These are phyloP conservation scores for Maniola hyperantus DNA, from an alignment of 2,888 invertebrate species.

Conservation along the genomic window DNA sequence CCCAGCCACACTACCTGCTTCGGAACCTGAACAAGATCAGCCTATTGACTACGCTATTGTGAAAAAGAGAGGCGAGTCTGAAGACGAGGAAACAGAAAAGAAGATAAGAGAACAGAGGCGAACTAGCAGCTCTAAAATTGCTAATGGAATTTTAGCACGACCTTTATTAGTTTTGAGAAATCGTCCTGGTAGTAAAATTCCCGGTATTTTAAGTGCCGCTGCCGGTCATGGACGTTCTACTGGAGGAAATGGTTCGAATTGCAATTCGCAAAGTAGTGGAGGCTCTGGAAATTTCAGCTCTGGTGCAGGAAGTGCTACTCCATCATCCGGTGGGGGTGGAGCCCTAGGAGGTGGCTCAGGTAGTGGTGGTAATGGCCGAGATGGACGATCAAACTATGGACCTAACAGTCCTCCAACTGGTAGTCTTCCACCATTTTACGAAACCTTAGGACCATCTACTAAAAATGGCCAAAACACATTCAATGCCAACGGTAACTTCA, in stretches of 20 bases:
- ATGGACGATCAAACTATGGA: constrained; percentile 92
- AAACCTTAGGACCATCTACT: constrained; percentile 85
- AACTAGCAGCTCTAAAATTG: constrained; percentile 86
- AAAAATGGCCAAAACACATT: constrained; percentile 90
- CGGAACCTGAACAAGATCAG: constrained; percentile 90
- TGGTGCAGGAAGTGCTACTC: constrained; percentile 80
- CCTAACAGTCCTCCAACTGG: constrained; percentile 94
- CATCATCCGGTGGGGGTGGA: constrained; percentile 83
- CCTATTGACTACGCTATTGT: constrained; percentile 95
- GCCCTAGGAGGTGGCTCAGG: constrained; percentile 87
- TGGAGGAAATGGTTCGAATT: constrained; percentile 80
- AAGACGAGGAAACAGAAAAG: constrained; percentile 87
- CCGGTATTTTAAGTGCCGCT: constrained; percentile 87
- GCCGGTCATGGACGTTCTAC: constrained; percentile 91
- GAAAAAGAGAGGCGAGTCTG: constrained; percentile 87
- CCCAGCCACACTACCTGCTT: constrained; percentile 73
- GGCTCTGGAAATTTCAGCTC: constrained; percentile 80
- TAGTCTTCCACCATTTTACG: constrained; percentile 94
- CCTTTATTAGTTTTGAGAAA: constrained; percentile 82
- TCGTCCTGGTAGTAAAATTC: constrained; percentile 81
- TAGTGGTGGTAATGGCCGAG: constrained; percentile 90
- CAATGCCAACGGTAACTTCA: constrained; percentile 85
- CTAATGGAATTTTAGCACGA: constrained; percentile 78
- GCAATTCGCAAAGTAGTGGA: constrained; percentile 77
- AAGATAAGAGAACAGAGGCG: constrained; percentile 86